Conservation (phyloP, 1,140 invertebrate species). For the Drosophila sproati region DNA sequence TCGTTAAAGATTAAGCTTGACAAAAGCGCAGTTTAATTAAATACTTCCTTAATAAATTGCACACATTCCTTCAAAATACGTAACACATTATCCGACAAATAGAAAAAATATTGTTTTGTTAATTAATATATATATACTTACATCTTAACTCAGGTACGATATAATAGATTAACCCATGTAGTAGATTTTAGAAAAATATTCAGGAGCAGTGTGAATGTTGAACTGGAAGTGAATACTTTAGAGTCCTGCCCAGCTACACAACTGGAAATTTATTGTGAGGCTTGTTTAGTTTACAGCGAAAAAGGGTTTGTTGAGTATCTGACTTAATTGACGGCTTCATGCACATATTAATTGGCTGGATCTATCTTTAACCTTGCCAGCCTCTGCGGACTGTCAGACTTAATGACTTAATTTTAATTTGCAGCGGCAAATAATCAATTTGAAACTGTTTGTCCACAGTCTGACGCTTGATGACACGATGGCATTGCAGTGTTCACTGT, state of each 20-base stretch:
- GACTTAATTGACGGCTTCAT: slow-evolving; percentile 58
- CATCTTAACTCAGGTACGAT: not conserved
- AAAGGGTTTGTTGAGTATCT: not conserved
- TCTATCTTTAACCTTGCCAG: slow-evolving; percentile 2
- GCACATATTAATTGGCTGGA: not conserved
- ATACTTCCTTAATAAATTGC: no score
- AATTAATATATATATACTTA: not conserved
- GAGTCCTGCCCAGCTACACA: not conserved
- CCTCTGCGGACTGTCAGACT: slow-evolving; percentile 43
- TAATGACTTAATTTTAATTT: slow-evolving; percentile 81
- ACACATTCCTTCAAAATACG: no score
- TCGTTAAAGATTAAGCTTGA: not conserved
- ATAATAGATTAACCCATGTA: slow-evolving; percentile 7
- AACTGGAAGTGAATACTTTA: slow-evolving; percentile 18
- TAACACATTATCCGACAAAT: no score
- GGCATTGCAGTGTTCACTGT: slow-evolving; percentile 2
- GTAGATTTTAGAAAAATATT: slow-evolving; percentile 16
- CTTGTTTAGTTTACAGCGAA: slow-evolving; percentile 10
- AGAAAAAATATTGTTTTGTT: no score
- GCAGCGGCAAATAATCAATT: slow-evolving; percentile 79
- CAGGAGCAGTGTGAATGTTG: slow-evolving; percentile 2
- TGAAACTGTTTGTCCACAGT: slow-evolving; percentile 79
- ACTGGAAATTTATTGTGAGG: slow-evolving; percentile 2
- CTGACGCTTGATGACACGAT: slow-evolving; percentile 75
- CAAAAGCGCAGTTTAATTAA: not conserved